Evolutionary conservation across 2,888 invertebrate species (phyloP), one percentile per base, ranked within the genome.

Genomic region (Diogma glabrata): DNA sequence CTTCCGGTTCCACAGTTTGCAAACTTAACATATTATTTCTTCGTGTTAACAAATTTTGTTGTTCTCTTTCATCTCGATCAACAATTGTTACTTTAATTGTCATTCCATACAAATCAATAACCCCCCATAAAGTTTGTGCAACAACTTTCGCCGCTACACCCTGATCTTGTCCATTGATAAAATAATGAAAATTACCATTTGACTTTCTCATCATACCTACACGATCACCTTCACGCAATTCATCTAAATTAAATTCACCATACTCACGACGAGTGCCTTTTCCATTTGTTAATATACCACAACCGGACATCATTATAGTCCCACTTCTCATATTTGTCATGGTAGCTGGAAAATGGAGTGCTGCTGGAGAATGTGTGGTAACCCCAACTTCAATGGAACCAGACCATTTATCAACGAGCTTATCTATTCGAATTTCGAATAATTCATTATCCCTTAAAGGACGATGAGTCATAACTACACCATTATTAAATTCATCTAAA

Each of bases 251-350:
- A 63, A 89, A 91, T 62, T 87, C 83, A 1, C 94, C 93, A 65
- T 95, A 95, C 67, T 94, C 93, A 54, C 91, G 76, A 56, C 89
- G 80, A 2, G 90, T 92, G 5, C 94, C 94, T 67, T 94, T 93
- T 1, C 95, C 95, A 67, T 95, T 95, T 3, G 92, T 86, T n/a
- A 95, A 74, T 59, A 96, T 92, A 51, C 94, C 95, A 72, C 91
- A 91, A 0, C 95, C 95, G 16, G 94, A 94, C 94, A 96, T 94
- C 87, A 91, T 91, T 26, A 89, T 87, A 1, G 90, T 91, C 8
- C 93, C 84, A 20, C 84, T 82, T 52, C 92, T 81, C 87, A 95
- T 88, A 66, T 95, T 95, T 0, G 95, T 95, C 93, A 96, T 94
- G 2, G 95, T 96, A 1, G 94, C 91, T 3, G 95, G 96, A 67